Percentiles rank a stretch among this genome's conserved stretches.
Evolutionary conservation across 2,888 invertebrate species (phyloP).

Genomic region (Cecidostiba fungosa): DNA sequence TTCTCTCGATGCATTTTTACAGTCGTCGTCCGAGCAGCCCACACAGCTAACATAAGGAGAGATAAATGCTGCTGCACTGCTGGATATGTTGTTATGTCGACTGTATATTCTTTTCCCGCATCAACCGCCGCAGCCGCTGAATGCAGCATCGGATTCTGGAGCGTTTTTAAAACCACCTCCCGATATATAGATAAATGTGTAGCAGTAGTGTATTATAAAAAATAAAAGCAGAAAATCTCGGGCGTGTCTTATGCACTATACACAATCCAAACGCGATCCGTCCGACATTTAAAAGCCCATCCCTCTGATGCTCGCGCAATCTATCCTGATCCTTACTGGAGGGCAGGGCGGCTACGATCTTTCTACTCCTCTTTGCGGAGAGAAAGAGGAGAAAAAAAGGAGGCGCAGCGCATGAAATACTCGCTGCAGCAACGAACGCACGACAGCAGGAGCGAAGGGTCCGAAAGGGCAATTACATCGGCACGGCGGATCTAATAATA

Average conservation of each 20-base stretch:
- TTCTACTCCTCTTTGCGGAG: not conserved
- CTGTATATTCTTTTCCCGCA: no score
- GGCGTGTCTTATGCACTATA: not conserved
- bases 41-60: not conserved
- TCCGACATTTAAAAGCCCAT: not conserved
- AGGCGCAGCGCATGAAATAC: constrained; percentile 2
- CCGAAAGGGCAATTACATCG: constrained; percentile 56
- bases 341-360: constrained; percentile 7
- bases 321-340: not conserved
- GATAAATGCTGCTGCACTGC: not conserved
- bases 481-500: constrained; percentile 54
- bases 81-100: no score
- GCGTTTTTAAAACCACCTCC: no score
- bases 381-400: not conserved
- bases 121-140: no score
- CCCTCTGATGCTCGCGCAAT: not conserved
- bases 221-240: not conserved
- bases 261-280: constrained; percentile 1
- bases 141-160: no score
- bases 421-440: not conserved
- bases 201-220: no score
- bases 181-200: no score
- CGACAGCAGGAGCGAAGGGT: not conserved
- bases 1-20: constrained; percentile 5
- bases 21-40: not conserved